phyloP scores from a whole-genome alignment of 1,140 invertebrate species.

The Tetragonula clypearis region DNA sequence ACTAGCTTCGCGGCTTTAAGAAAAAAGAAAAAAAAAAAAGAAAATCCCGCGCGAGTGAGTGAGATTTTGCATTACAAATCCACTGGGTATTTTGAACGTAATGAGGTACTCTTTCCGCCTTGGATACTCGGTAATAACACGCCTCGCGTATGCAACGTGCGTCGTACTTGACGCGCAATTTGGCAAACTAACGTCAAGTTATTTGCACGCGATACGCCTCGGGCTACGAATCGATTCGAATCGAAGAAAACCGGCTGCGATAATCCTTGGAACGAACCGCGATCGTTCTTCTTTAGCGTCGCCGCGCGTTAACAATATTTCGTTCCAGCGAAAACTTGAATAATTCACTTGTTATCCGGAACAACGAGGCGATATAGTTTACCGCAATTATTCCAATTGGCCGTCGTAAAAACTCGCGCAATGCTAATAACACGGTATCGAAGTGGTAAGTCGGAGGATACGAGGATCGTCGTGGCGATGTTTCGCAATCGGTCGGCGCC shows the following conservation, averaged over 20 bases:
- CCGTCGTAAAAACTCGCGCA: too few species aligned
- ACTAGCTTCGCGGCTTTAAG: too few species aligned
- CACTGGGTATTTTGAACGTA: neutral
- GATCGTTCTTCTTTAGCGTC: neutral
- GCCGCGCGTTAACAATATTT: neutral
- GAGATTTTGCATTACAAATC: constrained; percentile 11
- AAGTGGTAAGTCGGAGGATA: too few species aligned
- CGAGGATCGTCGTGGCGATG: too few species aligned
- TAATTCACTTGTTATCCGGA: neutral
- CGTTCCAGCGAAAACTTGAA: neutral
- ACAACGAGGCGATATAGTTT: neutral
- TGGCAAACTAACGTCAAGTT: constrained; percentile 21
- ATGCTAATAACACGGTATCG: too few species aligned
- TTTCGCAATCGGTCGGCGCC: too few species aligned
- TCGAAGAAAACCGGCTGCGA: too few species aligned
- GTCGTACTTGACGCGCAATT: constrained; percentile 10
- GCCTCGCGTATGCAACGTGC: neutral
- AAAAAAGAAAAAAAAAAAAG: too few species aligned
- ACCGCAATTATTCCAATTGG: too few species aligned
- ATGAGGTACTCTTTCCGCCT: neutral
- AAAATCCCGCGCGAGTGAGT: neutral
- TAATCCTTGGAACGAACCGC: neutral
- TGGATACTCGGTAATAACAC: constrained; percentile 1
- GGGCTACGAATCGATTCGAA: neutral
- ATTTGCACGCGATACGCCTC: neutral